Evolutionary conservation across 1,140 invertebrate genomes (phyloP), one percentile per base, ranked within the genome.

Genomic region (Drosophila novamexicana): DNA sequence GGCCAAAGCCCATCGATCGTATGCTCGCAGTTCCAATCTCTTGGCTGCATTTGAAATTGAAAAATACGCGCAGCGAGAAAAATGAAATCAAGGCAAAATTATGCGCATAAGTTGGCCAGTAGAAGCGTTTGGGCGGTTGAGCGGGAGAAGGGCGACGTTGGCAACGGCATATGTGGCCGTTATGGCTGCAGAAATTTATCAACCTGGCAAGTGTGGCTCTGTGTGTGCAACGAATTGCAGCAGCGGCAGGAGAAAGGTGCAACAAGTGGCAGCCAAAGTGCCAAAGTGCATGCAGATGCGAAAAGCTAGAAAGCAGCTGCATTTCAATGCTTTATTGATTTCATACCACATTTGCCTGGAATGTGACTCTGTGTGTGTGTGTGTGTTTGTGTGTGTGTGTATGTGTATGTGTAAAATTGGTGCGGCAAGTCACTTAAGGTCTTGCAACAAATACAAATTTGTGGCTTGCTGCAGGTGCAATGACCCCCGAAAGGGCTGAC

Each of bases 11-110:
- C 77, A 86, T 86, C 83, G 79, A 86, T 86, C 83, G 83, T 81
- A 63, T 44, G 45, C 40, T 72, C 69, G 76, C 67, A 71, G 61
- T 69, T 83, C 72, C 79, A 71, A 75, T 75, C 73, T 58, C 69
- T 80, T 80, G 71, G 64, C 62, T 63, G 50, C 64, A 89, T 88
- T 88, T 83, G 80, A 88, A 88, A 88, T 89, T 89, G 80, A 80
- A 89, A 72, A 76, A 76, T 71, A 66, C 49, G 74, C 84, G 84
- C 79, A 78, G 72, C 84, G 84, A 89, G 84, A 84, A 88, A 88
- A 88, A 88, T 88, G 84, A 89, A 88, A 88, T 88, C 85, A 88
- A 88, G 69, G 72, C 84, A 89, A 88, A 89, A 88, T 88, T 88
- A 88, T 88, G 84, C 84, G 84, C 84, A 88, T 88, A 88, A 88